Base-by-base conservation (phyloP, 2,888 invertebrate genomes). In the Acleris cristana region DNA sequence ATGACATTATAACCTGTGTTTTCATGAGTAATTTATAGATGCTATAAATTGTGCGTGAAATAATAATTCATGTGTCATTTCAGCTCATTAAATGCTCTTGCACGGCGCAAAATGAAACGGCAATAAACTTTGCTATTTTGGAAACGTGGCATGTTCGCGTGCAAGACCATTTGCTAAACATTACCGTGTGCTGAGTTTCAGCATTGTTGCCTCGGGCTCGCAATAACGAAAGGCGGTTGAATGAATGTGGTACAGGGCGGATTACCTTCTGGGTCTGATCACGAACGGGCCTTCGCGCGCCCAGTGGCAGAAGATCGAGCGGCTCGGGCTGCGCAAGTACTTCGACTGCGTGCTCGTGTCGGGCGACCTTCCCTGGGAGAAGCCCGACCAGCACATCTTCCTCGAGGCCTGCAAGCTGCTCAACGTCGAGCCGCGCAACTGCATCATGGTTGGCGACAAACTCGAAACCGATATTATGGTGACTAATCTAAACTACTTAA, bases 381-480 rank as follows among this genome's bases (percentile, higher is more conserved):
- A 97, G 86, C 97, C 97, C 0, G 94, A 96, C 83, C 94, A 95
- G 73, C 94, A 95, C 82, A 97, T 97, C 86, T 97, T 97, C 88
- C 94, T 95, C 74, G 95, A 96, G 76, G 97, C 97, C 40, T 97
- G 97, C 89, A 94, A 95, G 79, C 94, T 94, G 82, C 94, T 98
- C 66, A 94, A 95, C 72, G 96, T 97, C 21, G 94, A 95, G 81
- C 96, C 97, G 1, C 89, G 94, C 64, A 94, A 95, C 74, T 97
- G 97, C 88, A 94, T 97, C 76, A 97, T 98, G 97, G 95, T 97
- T 79, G 97, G 97, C 56, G 98, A 98, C 84, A 97, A 97, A 84
- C 88, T 97, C 74, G 97, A 97, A 85, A 97, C 97, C 48, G 98
- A 98, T 86, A 97, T 98, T 78, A 94, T 95, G 89, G 95, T 95